These are phyloP conservation scores for Vanessa atalanta DNA, from an alignment of 1,140 invertebrate genomes.

Conservation along the genomic window DNA sequence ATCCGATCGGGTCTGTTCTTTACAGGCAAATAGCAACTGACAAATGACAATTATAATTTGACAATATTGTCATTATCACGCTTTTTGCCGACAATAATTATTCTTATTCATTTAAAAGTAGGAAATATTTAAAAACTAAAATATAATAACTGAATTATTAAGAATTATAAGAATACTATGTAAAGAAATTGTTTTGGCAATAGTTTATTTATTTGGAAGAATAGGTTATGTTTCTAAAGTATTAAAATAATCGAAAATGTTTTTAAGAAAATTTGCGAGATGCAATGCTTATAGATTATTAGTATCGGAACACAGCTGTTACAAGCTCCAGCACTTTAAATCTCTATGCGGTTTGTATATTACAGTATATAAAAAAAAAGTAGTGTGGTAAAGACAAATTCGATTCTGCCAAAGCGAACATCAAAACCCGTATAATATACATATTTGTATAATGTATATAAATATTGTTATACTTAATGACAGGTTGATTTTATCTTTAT, in stretches of 20 bases:
- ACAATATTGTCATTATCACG: neutral
- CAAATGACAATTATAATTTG: neutral
- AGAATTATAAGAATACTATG: neutral
- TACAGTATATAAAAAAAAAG: neutral
- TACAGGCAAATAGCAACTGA: neutral
- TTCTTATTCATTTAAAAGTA: neutral
- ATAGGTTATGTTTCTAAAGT: neutral
- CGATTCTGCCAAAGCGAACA: neutral
- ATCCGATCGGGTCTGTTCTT: too few relatives aligned
- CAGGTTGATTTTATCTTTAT: too few relatives aligned
- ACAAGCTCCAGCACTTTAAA: neutral
- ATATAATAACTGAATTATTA: neutral
- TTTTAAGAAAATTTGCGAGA: conserved; percentile 2
- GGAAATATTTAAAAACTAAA: neutral
- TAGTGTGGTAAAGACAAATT: neutral
- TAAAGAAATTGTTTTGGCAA: neutral
- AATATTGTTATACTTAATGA: too few relatives aligned
- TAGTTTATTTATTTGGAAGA: neutral
- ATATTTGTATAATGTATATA: too few relatives aligned
- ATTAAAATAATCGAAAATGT: conserved; percentile 8
- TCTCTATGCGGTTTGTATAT: neutral
- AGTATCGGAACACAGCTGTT: neutral
- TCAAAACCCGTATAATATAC: neutral
- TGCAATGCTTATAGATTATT: neutral
- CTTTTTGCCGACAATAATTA: neutral